These are phyloP conservation scores for Pomacea canaliculata DNA, from an alignment of 2,888 invertebrate genomes.

Conservation along the genomic window DNA sequence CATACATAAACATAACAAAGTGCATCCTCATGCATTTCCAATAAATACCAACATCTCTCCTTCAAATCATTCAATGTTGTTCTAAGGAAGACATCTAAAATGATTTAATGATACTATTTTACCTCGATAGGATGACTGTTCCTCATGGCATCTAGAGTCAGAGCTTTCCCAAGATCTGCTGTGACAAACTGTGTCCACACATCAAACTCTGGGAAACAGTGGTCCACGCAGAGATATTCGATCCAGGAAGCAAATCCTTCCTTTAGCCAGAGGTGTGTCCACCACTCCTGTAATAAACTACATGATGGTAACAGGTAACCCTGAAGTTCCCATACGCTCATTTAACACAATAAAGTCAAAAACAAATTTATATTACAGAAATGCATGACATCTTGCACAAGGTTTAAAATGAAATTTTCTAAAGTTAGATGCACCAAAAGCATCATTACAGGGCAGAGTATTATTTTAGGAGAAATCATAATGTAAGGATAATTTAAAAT, in stretches of 20 bases:
- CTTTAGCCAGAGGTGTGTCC: constrained; percentile 95
- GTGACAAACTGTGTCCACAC: constrained; percentile 97
- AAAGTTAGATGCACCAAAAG: no score
- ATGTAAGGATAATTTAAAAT: no score
- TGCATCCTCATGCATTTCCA: neutral
- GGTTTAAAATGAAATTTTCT: no score
- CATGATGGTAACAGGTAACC: neutral
- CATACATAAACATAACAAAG: neutral
- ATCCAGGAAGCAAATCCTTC: constrained; percentile 97
- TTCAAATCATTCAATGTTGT: neutral
- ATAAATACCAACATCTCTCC: neutral
- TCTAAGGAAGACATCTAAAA: neutral
- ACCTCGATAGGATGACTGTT: constrained; percentile 98
- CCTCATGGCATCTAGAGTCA: constrained; percentile 83
- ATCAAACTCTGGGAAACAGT: constrained; percentile 93
- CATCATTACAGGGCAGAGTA: no score
- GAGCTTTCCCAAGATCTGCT: constrained; percentile 85
- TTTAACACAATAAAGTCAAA: neutral
- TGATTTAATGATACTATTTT: neutral
- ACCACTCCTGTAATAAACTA: constrained; percentile 82
- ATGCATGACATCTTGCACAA: no score
- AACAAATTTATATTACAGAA: neutral
- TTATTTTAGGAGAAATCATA: no score
- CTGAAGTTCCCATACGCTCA: neutral
- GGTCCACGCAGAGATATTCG: constrained; percentile 92